These are phyloP conservation scores for Scaptomyza parva DNA, from an alignment of 2,888 invertebrate species.

Conservation along the genomic window DNA sequence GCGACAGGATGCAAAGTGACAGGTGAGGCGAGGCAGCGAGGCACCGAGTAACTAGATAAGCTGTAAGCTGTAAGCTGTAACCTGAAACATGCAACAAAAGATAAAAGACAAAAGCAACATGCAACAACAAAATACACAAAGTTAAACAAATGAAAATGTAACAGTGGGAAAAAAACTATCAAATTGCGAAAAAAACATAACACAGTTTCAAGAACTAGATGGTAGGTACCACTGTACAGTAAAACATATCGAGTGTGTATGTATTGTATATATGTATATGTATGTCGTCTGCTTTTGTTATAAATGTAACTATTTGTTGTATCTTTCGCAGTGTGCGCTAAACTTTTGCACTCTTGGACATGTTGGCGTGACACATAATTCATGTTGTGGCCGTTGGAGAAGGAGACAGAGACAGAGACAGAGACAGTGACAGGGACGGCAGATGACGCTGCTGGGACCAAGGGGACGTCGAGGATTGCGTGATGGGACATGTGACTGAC, in stretches of 20 bases:
- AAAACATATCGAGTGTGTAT: not conserved
- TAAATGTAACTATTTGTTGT: slow-evolving; percentile 10
- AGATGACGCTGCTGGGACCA: slow-evolving; percentile 10
- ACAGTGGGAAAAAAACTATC: not conserved
- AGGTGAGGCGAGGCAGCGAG: no score
- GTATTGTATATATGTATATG: not conserved
- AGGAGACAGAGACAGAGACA: not conserved
- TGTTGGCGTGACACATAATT: slow-evolving; percentile 49
- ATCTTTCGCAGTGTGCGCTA: slow-evolving; percentile 23
- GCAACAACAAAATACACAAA: not conserved
- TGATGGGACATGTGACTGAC: slow-evolving; percentile 66
- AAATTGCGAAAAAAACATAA: no score
- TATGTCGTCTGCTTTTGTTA: not conserved
- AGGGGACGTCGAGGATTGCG: slow-evolving; percentile 17
- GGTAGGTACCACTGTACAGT: slow-evolving; percentile 1
- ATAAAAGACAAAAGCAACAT: no score
- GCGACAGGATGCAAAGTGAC: not conserved
- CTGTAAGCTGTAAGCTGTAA: not conserved
- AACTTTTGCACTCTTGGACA: slow-evolving; percentile 40
- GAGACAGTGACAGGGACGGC: not conserved
- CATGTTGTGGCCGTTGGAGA: slow-evolving; percentile 40
- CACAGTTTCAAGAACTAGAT: no score
- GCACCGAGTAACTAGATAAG: not conserved
- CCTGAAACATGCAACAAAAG: not conserved
- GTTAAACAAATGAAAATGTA: not conserved